phyloP scores from a whole-genome alignment of 2,113 vertebrate genomes.

The Cyanoramphus novaezelandiae region DNA sequence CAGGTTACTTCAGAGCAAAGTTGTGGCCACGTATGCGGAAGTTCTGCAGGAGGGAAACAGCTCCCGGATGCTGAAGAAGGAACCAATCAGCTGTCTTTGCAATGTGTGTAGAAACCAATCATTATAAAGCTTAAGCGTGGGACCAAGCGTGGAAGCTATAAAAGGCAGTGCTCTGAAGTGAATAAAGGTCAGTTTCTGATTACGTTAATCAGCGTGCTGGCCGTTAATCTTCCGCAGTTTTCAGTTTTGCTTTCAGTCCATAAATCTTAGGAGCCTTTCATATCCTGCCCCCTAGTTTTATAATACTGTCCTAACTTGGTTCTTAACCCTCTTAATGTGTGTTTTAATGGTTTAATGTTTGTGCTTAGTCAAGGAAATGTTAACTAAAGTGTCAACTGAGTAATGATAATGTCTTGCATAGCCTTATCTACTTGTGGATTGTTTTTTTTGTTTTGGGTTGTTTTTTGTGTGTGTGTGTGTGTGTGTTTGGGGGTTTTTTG shows the following conservation, averaged over 20 bases:
- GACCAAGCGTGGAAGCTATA: too few relatives aligned
- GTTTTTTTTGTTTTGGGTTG: background rate
- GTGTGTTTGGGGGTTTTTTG: too few relatives aligned
- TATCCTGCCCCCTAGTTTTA: background rate
- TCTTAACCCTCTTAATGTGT: background rate
- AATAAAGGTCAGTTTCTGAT: too few relatives aligned
- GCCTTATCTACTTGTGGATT: background rate
- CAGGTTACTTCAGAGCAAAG: too few relatives aligned
- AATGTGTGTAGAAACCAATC: too few relatives aligned
- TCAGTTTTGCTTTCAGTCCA: background rate
- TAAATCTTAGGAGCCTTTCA: background rate
- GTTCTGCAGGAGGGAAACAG: too few relatives aligned
- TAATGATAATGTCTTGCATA: background rate
- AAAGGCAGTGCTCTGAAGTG: too few relatives aligned
- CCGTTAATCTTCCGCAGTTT: background rate
- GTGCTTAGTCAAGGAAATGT: background rate
- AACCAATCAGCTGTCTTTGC: too few relatives aligned
- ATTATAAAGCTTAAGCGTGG: too few relatives aligned
- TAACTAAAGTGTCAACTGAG: background rate
- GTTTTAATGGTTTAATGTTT: background rate
- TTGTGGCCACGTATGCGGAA: too few relatives aligned
- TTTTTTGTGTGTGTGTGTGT: background rate
- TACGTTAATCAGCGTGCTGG: too few relatives aligned
- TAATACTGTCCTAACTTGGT: background rate
- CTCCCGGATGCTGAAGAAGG: too few relatives aligned